Conservation (phyloP, 1,140 invertebrate species). For the Dysdera silvatica region DNA sequence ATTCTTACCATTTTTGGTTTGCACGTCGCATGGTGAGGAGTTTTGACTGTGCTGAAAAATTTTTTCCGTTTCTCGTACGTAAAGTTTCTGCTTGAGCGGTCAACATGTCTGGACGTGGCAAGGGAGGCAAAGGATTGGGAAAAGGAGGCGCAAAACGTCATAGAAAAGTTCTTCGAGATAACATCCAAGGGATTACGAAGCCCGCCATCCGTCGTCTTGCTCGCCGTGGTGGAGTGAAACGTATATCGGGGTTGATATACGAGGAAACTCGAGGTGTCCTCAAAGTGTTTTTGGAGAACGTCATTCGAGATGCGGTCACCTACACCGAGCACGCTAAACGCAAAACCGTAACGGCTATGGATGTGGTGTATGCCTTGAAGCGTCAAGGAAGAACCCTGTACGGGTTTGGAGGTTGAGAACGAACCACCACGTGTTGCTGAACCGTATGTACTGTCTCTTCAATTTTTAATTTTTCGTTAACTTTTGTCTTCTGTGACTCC, state of each 20-base stretch:
- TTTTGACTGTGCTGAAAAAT: no score
- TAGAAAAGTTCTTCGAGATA: conserved; percentile 55
- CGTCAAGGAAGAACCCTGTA: conserved; percentile 63
- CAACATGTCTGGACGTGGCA: conserved; percentile 45
- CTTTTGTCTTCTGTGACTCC: no score
- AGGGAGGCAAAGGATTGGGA: conserved; percentile 46
- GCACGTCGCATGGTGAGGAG: no score
- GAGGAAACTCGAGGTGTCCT: conserved; percentile 61
- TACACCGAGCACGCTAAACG: conserved; percentile 74
- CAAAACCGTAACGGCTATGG: conserved; percentile 77
- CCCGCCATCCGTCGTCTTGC: conserved; percentile 58
- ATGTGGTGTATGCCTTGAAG: conserved; percentile 77
- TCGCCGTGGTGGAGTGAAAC: conserved; percentile 64
- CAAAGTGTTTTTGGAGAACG: conserved; percentile 73
- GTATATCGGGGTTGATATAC: conserved; percentile 66
- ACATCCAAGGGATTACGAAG: conserved; percentile 66
- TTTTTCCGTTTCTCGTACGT: no score
- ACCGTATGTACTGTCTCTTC: neutral
- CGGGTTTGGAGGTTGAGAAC: conserved; percentile 50
- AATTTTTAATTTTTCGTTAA: conserved; percentile 1
- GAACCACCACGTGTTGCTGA: no score
- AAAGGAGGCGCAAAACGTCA: conserved; percentile 45
- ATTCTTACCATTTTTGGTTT: no score
- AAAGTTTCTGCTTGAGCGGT: no score
- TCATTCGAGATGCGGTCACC: conserved; percentile 73